Evolutionary conservation across 2,797 vertebrate genomes (phyloP), one percentile per base, ranked within the genome.

Genomic region (Yasuhikotakia modesta): DNA sequence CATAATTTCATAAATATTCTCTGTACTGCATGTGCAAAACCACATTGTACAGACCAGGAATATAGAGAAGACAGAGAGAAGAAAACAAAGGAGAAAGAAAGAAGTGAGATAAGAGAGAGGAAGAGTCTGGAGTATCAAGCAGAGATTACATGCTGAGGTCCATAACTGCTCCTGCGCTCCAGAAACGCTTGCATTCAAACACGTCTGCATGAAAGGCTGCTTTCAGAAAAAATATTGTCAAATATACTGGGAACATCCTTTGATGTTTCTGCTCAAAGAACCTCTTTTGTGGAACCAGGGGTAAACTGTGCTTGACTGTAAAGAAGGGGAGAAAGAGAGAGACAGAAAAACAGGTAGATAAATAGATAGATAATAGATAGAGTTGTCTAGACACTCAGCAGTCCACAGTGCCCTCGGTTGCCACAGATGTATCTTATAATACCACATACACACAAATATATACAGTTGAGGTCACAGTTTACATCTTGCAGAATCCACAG

Each of bases 251-350:
- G n/a, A 16, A 67, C n/a, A 61, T 24, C 2, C n/a, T 32, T 22
- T 76, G 74, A 77, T 77, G 53, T 69, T 70, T 77, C n/a, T 58
- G 19, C 66, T 77, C 61, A 43, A 69, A n/a, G 10, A 43, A 57
- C 45, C 35, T 24, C 66, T 48, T 27, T 48, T 24, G 45, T 58
- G 22, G 50, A 35, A 30, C 6, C 52, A 32, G 12, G 19, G 24
- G 12, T 76, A 69, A 76, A 19, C 35, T 32, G 55, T 32, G 53
- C 46, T 64, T 65, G 58, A 39, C 30, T 39, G 46, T 50, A 39
- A 70, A 10, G 30, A 45, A 52, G 24, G 30, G 7, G n/a, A 53
- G 7, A 30, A 10, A 11, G 2, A 43, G 39, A 43, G 1, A 43
- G 10, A 43, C 1, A 43, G 39, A 43, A n/a, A n/a, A n/a, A n/a